Conservation (phyloP, 2,113 vertebrate genomes). For the Aegypius monachus region DNA sequence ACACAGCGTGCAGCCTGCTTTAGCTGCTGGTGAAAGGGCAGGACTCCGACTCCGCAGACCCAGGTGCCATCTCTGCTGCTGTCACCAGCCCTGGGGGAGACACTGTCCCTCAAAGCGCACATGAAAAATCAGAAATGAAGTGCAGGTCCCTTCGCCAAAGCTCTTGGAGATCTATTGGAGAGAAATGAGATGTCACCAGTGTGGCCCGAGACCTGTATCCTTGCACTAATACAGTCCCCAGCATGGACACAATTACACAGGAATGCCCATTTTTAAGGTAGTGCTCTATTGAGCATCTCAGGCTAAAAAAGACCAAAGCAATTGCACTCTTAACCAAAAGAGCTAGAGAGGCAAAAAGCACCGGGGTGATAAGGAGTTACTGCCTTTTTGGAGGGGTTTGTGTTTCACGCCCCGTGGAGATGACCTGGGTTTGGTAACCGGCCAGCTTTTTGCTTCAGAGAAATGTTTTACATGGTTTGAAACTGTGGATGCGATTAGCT, state of each 20-base stretch:
- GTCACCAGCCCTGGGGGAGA: neutral
- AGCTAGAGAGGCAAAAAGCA: neutral
- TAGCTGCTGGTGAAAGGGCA: neutral
- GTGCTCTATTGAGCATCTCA: neutral
- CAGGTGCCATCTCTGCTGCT: neutral
- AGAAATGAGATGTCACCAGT: neutral
- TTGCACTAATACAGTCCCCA: neutral
- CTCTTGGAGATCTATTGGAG: neutral
- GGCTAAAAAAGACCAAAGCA: neutral
- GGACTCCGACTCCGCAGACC: neutral
- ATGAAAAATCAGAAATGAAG: neutral
- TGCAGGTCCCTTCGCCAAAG: neutral
- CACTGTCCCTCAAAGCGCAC: neutral
- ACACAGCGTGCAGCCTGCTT: neutral
- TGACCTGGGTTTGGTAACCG: neutral
- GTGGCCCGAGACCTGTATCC: neutral
- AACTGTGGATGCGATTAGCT: neutral
- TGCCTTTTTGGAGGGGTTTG: neutral
- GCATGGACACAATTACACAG: rapidly evolving
- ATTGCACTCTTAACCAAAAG: neutral
- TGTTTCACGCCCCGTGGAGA: neutral
- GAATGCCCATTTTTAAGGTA: neutral
- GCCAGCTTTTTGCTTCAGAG: neutral
- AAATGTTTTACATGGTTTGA: neutral
- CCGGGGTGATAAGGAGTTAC: rapidly evolving